A percentile compares a stretch with the other conserved stretches of the same genome.
phyloP scores from a whole-genome alignment of 2,113 vertebrate species.

The Pionites leucogaster region DNA sequence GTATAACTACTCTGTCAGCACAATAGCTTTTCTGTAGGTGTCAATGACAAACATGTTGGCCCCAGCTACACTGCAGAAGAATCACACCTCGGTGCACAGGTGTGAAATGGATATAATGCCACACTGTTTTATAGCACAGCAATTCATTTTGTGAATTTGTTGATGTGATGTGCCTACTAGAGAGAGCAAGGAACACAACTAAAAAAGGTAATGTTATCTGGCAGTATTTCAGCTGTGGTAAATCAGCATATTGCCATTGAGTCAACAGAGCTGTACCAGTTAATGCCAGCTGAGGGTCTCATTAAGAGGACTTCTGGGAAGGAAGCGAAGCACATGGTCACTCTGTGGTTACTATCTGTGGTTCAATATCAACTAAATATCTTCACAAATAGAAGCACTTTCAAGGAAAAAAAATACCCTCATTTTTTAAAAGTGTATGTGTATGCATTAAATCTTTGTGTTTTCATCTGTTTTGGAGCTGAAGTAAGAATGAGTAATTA shows the following conservation, averaged over 20 bases:
- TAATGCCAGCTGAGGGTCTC: neutral
- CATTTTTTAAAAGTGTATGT: fast-evolving
- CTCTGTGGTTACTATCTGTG: neutral
- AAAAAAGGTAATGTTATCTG: neutral
- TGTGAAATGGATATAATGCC: neutral
- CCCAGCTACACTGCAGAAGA: neutral
- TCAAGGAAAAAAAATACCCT: neutral
- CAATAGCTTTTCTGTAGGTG: neutral
- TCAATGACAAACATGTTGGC: neutral
- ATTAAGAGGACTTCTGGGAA: neutral
- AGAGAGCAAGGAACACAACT: neutral
- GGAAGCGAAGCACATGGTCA: neutral
- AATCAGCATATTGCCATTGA: neutral
- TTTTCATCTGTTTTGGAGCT: neutral
- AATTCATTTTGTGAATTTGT: neutral
- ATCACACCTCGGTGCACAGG: neutral
- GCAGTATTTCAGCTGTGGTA: neutral
- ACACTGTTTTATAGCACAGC: neutral
- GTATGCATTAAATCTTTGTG: neutral
- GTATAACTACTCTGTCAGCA: neutral
- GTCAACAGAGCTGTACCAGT: neutral
- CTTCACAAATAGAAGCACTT: neutral
- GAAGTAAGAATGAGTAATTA: neutral
- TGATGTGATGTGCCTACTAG: neutral
- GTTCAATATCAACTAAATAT: neutral